These are phyloP conservation scores for Frankliniella intonsa DNA, from an alignment of 2,888 invertebrate genomes.

Conservation along the genomic window DNA sequence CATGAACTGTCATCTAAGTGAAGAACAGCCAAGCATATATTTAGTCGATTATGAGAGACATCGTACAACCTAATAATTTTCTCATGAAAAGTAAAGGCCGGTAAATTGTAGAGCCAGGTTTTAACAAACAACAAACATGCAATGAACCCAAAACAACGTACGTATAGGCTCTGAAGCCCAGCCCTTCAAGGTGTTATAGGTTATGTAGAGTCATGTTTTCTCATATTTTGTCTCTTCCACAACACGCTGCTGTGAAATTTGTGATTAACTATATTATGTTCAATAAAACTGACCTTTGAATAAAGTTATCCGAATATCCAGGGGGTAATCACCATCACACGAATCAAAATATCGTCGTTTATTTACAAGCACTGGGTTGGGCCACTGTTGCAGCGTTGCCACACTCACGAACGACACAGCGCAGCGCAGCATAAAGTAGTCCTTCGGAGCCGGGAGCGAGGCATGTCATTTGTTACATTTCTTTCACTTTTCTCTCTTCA, in stretches of 20 bases:
- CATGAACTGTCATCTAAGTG: background rate
- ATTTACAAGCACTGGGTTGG: constrained; percentile 26
- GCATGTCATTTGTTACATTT: background rate
- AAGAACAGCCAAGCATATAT: background rate
- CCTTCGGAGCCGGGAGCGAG: background rate
- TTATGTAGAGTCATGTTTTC: constrained; percentile 7
- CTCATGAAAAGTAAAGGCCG: background rate
- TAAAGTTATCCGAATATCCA: constrained; percentile 8
- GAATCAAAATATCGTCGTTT: constrained; percentile 3
- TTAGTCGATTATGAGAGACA: background rate
- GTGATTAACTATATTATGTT: background rate
- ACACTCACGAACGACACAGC: background rate
- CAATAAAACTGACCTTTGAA: background rate
- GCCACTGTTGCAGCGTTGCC: background rate
- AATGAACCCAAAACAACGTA: background rate
- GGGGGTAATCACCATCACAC: background rate
- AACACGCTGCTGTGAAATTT: background rate
- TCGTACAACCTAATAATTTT: background rate
- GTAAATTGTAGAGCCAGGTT: background rate
- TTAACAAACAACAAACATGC: background rate
- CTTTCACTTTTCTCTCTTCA: background rate
- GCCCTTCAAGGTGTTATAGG: background rate
- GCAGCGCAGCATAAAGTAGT: background rate
- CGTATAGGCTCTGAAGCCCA: background rate
- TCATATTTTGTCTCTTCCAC: background rate